Evolutionary conservation across 1,140 invertebrate species (phyloP).

Genomic region (Rhyacophila brunnea): DNA sequence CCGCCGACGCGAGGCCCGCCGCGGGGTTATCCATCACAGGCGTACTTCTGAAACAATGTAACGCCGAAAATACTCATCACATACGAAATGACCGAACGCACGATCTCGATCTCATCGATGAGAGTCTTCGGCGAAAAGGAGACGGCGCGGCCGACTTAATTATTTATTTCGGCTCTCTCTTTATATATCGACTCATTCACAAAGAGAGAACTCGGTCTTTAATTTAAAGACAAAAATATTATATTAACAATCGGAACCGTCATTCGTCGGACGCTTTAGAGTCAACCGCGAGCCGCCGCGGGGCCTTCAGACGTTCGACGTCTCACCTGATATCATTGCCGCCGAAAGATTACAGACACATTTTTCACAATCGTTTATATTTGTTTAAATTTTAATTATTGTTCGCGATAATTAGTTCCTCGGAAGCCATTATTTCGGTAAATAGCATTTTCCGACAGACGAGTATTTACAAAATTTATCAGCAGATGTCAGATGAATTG

Average conservation of each 20-base stretch:
- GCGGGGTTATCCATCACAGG: constrained; percentile 40
- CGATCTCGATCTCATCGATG: too few species aligned
- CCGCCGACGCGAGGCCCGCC: constrained; percentile 31
- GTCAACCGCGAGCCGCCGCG: neutral
- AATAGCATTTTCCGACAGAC: constrained; percentile 51
- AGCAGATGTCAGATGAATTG: constrained; percentile 43
- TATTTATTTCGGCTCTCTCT: too few species aligned
- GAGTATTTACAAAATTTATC: constrained; percentile 56
- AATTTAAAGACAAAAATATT: constrained; percentile 12
- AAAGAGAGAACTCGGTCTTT: too few species aligned
- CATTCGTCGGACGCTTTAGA: constrained; percentile 14
- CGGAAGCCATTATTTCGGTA: constrained; percentile 58
- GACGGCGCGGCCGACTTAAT: too few species aligned
- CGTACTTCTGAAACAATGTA: constrained; percentile 34
- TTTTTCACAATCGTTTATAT: constrained; percentile 17
- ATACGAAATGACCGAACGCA: too few species aligned
- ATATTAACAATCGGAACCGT: constrained; percentile 25
- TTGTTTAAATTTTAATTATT: constrained; percentile 26
- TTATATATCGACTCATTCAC: too few species aligned
- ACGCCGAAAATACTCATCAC: constrained; percentile 7
- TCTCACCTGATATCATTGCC: constrained; percentile 11
- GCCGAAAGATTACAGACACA: constrained; percentile 6
- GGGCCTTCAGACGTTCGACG: constrained; percentile 4
- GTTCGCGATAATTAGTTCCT: constrained; percentile 47
- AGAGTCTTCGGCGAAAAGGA: too few species aligned